A percentile compares a stretch with the other conserved stretches of the same genome.
phyloP scores from a whole-genome alignment of 2,797 vertebrate genomes.

The Gastrophryne carolinensis region DNA sequence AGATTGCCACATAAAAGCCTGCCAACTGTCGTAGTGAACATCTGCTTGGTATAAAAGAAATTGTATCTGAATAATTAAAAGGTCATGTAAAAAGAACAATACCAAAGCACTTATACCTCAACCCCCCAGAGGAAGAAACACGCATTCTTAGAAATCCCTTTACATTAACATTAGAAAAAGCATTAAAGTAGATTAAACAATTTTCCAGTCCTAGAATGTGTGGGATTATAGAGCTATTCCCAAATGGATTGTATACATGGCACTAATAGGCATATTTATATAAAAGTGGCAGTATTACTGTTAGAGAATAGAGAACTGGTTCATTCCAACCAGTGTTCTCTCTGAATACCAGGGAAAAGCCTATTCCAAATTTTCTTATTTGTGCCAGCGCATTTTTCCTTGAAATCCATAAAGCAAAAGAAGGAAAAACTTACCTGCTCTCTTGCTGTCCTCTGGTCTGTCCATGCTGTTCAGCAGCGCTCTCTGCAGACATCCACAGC shows the following conservation, averaged over 20 bases:
- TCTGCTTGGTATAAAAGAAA: not conserved
- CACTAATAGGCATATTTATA: not conserved
- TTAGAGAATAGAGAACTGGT: too few species aligned
- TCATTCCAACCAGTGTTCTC: too few species aligned
- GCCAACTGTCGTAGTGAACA: not conserved
- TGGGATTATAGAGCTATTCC: not conserved
- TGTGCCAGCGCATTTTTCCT: too few species aligned
- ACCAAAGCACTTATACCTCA: not conserved
- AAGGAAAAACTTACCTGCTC: too few species aligned
- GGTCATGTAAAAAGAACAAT: constrained; percentile 3
- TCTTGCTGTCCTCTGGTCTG: too few species aligned
- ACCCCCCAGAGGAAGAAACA: not conserved
- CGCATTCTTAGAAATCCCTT: not conserved
- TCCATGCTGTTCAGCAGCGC: too few species aligned
- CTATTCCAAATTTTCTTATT: too few species aligned
- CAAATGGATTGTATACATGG: not conserved
- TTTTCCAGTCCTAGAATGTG: too few species aligned
- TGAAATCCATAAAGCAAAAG: too few species aligned
- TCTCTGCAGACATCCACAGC: too few species aligned
- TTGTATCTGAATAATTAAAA: constrained; percentile 9
- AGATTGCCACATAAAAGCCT: not conserved
- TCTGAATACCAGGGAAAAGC: too few species aligned
- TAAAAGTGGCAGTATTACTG: too few species aligned
- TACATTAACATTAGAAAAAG: not conserved
- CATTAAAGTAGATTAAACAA: not conserved